Evolutionary conservation across 30 jellyfish, hydroid and myxozoan species (phyloP).

Genomic region (Hydractinia echinata): DNA sequence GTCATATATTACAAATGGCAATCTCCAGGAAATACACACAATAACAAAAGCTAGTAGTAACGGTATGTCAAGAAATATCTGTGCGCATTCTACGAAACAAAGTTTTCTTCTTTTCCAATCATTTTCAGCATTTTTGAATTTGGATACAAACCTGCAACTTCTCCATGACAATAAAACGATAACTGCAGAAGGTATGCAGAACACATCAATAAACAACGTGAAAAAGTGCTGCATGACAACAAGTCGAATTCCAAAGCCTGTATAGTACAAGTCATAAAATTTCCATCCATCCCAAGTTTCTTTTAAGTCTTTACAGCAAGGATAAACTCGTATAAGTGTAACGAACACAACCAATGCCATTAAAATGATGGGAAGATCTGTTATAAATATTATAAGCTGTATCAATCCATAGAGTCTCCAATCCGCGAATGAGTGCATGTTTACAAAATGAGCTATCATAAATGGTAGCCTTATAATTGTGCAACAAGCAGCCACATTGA

Average conservation of each 20-base stretch:
- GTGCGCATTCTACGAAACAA: conserved; percentile 60
- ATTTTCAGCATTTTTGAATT: conserved; percentile 32
- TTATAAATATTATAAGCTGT: conserved; percentile 51
- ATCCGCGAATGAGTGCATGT: conserved; percentile 38
- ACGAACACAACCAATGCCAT: conserved; percentile 40
- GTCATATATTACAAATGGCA: conserved; percentile 53
- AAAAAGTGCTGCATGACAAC: conserved; percentile 63
- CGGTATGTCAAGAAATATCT: conserved; percentile 66
- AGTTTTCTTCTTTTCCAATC: conserved; percentile 66
- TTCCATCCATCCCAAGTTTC: conserved; percentile 35
- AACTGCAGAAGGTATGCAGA: conserved; percentile 71
- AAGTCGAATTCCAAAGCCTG: conserved; percentile 54
- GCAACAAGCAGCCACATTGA: conserved; percentile 68
- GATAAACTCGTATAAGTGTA: conserved; percentile 62
- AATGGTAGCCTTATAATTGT: conserved; percentile 64
- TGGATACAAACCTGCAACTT: conserved; percentile 46
- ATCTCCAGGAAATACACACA: conserved; percentile 62
- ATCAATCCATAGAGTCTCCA: conserved; percentile 76
- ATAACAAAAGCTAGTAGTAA: conserved; percentile 42
- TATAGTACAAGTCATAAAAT: conserved; percentile 32
- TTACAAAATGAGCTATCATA: conserved; percentile 53
- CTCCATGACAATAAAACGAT: conserved; percentile 83
- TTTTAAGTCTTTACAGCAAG: conserved; percentile 48
- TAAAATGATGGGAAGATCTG: conserved; percentile 63
- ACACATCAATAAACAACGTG: conserved; percentile 43